These are phyloP conservation scores for Mormyrus lacerda DNA, from an alignment of 2,113 vertebrate species.

Conservation along the genomic window DNA sequence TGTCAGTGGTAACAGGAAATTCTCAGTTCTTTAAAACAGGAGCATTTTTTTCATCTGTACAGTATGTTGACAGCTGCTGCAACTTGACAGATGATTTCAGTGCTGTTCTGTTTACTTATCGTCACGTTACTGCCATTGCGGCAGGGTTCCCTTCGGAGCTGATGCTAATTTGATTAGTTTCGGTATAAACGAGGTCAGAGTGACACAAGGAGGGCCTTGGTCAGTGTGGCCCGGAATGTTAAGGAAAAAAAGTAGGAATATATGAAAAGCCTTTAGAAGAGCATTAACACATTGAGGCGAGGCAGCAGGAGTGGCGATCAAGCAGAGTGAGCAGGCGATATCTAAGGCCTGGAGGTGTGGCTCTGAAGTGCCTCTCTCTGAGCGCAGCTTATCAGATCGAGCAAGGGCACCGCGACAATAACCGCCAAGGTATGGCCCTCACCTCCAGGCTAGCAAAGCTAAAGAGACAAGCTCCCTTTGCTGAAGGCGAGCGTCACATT, in stretches of 20 bases:
- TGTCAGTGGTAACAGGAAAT: neutral
- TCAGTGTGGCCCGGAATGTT: neutral
- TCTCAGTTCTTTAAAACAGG: neutral
- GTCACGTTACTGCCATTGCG: neutral
- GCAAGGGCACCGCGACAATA: slow-evolving; percentile 44
- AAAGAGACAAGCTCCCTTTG: slow-evolving; percentile 49
- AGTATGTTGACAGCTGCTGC: neutral
- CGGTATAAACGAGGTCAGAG: neutral
- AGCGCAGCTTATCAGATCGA: slow-evolving; percentile 33
- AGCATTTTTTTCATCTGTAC: neutral
- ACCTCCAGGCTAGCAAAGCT: slow-evolving; percentile 51
- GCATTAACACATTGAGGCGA: slow-evolving; percentile 15
- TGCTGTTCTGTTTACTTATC: neutral
- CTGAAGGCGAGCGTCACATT: slow-evolving; percentile 51
- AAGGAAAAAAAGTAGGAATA: neutral
- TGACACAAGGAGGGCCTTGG: neutral
- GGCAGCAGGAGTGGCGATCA: slow-evolving; percentile 26
- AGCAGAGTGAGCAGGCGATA: slow-evolving; percentile 6
- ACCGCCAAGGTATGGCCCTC: slow-evolving; percentile 47
- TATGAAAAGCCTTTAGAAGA: neutral
- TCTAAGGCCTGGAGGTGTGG: neutral
- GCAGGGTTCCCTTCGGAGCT: neutral
- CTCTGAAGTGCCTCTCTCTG: slow-evolving; percentile 22
- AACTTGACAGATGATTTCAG: neutral
- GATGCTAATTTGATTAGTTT: neutral